phyloP scores from a whole-genome alignment of 2,113 vertebrate genomes.

The Albula goreensis region DNA sequence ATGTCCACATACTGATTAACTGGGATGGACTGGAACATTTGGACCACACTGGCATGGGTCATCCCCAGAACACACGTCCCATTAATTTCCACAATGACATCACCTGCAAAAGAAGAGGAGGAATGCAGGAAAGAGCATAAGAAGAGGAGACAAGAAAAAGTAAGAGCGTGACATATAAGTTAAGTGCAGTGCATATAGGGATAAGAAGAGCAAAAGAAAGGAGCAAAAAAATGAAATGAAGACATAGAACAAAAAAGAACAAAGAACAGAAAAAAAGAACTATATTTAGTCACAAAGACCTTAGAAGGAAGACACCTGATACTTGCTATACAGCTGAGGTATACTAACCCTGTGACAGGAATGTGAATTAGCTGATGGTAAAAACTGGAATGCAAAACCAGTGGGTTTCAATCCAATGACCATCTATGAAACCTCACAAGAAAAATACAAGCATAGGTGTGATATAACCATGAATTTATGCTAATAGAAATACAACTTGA shows the following conservation, averaged over 20 bases:
- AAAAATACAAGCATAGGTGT: too few relatives aligned
- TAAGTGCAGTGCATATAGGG: neutral
- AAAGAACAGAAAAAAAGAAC: too few relatives aligned
- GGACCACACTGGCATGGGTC: constrained; percentile 95
- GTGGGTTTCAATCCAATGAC: too few relatives aligned
- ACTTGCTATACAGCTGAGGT: too few relatives aligned
- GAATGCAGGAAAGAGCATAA: constrained; percentile 21
- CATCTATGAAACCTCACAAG: too few relatives aligned
- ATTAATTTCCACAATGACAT: constrained; percentile 96
- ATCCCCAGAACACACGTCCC: constrained; percentile 89
- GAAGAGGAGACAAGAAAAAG: constrained; percentile 13
- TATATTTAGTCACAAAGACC: too few relatives aligned
- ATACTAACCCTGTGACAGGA: too few relatives aligned
- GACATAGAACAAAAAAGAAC: neutral
- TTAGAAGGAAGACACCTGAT: too few relatives aligned
- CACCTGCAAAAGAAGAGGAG: constrained; percentile 68
- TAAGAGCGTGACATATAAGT: neutral
- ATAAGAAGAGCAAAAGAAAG: neutral
- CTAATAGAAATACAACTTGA: too few relatives aligned
- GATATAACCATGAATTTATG: too few relatives aligned
- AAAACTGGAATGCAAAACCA: too few relatives aligned
- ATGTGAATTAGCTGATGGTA: too few relatives aligned
- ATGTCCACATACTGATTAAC: constrained; percentile 92
- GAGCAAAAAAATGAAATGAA: neutral
- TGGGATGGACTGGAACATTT: constrained; percentile 95